Evolutionary conservation across 2,113 vertebrate genomes (phyloP), one percentile per base, ranked within the genome.

Genomic region (Hemiprocne comata): DNA sequence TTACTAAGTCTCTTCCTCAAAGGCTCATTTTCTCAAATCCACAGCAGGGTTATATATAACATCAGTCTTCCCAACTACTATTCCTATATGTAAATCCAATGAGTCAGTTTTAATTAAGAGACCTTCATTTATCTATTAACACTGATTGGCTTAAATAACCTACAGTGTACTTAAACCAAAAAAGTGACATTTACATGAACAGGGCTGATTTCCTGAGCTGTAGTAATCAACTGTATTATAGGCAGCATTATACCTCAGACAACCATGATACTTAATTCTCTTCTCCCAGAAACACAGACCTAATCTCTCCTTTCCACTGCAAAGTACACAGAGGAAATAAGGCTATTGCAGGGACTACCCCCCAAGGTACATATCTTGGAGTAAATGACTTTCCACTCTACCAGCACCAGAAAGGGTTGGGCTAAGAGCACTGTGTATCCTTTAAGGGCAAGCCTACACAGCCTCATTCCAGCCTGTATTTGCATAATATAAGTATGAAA

Each of bases 211-310:
- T 69, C 7, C 61, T 82, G 36, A 89, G n/a, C 21, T 69, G 14
- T 23, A 53, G 33, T 31, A 89, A 87, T 26, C 26, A 53, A 51
- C 33, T 58, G 33, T 34, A n/a, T 54, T 44, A 26, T 0, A 24
- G 19, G 11, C 4, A 89, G 36, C 11, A 34, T 23, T 67, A 50
- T 3, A 74, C 12, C 48, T 51, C 44, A 71, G 23, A 64, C 28
- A 42, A 71, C 6, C n/a, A 26, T 0, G 0, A n/a, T 4, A 28
- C 17, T 66, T 67, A 13, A 14, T 29, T 18, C 15, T 33, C 24
- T 36, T 44, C 57, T 72, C 34, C 42, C 76, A 23, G n/a, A 57
- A 76, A 7, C 34, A 67, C 0, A 20, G 16, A n/a, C 13, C 31
- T 17, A 40, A 61, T 19, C 17, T 58, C 5, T 1, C 36, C 17